Conservation (phyloP, 2,113 vertebrate genomes). For the Poeciliopsis prolifica region DNA sequence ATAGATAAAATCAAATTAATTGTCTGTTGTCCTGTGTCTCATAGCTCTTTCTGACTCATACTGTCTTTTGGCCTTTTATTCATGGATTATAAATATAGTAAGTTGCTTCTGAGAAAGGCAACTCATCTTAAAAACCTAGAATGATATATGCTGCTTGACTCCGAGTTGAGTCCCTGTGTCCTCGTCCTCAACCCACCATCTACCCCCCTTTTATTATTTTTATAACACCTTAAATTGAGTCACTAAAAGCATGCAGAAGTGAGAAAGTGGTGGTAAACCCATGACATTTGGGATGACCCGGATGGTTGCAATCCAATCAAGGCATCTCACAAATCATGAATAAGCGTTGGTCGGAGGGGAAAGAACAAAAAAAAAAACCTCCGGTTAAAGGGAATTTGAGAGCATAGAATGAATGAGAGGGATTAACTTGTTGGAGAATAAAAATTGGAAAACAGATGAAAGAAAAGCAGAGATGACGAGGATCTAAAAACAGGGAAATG, state of each 20-base stretch:
- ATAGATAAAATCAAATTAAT: too few species aligned
- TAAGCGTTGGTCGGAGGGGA: slow-evolving; percentile 1
- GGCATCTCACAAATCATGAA: slow-evolving; percentile 39
- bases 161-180: too few species aligned
- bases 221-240: not conserved
- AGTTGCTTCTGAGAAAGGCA: too few species aligned
- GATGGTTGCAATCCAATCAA: slow-evolving; percentile 56
- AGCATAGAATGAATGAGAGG: slow-evolving; percentile 11
- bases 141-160: too few species aligned
- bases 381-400: slow-evolving; percentile 25
- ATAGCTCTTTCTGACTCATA: too few species aligned
- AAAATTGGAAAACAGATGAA: slow-evolving; percentile 18
- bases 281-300: slow-evolving; percentile 43
- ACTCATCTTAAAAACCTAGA: too few species aligned
- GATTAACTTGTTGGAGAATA: slow-evolving; percentile 34
- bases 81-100: too few species aligned
- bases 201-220: too few species aligned
- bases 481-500: slow-evolving; percentile 32
- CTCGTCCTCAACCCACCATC: too few species aligned
- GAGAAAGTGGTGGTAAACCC: slow-evolving; percentile 49
- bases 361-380: not conserved
- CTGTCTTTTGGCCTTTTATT: too few species aligned
- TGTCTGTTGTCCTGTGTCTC: too few species aligned
- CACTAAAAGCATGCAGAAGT: slow-evolving; percentile 26
- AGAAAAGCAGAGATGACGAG: slow-evolving; percentile 6